Evolutionary conservation across 2,888 invertebrate species (phyloP).

Genomic region (Resseliella maxima): DNA sequence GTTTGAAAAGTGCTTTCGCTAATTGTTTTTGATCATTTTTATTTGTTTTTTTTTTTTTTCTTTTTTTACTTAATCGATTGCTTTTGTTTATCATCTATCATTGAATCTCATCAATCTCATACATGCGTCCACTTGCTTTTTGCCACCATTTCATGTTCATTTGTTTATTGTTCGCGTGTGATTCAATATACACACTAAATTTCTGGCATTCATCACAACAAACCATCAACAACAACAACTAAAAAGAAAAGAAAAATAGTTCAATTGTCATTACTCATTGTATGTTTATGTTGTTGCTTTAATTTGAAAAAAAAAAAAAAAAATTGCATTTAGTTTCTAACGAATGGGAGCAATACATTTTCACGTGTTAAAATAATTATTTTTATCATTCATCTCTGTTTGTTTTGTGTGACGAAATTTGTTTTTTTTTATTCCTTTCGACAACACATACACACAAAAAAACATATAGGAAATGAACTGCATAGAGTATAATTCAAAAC

Average conservation of each 20-base stretch:
- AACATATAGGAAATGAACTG: not conserved
- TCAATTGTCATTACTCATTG: not conserved
- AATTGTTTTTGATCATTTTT: too few species aligned
- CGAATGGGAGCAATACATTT: not conserved
- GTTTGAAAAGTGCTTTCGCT: constrained; percentile 3
- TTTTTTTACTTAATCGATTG: not conserved
- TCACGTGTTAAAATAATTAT: not conserved
- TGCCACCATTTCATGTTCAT: not conserved
- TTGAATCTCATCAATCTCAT: not conserved
- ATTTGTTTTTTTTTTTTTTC: too few species aligned
- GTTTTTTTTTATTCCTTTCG: not conserved
- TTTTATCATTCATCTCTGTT: not conserved
- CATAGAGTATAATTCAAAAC: not conserved
- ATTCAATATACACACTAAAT: not conserved
- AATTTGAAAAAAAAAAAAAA: not conserved
- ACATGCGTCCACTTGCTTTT: constrained; percentile 1
- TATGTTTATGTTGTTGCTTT: too few species aligned
- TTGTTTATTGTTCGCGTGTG: not conserved
- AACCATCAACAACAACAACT: not conserved
- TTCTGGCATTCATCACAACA: too few species aligned
- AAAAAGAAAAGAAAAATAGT: not conserved
- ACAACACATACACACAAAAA: too few species aligned
- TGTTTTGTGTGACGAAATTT: not conserved
- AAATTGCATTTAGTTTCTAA: not conserved
- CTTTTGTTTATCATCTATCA: not conserved